phyloP scores from a whole-genome alignment of 2,888 invertebrate species.

The Thymelicus lineola region DNA sequence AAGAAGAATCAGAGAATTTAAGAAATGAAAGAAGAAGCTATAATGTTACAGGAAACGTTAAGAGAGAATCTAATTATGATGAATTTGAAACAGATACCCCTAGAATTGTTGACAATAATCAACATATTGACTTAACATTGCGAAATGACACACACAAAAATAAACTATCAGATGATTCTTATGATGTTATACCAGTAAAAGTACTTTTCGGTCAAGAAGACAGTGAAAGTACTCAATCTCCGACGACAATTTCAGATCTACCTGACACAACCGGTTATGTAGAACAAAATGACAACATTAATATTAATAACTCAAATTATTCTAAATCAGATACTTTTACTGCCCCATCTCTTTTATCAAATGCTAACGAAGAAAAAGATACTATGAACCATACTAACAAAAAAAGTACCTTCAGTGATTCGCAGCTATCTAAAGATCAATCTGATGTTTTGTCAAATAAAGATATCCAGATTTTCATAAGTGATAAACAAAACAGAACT shows the following conservation, averaged over 20 bases:
- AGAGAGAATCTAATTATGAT: background rate
- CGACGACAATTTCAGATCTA: background rate
- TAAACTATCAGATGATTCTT: constrained; percentile 17
- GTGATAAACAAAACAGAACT: background rate
- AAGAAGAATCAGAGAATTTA: constrained; percentile 59
- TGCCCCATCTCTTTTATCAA: background rate
- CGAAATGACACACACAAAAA: constrained; percentile 39
- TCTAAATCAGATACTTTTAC: background rate
- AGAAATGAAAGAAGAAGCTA: constrained; percentile 37
- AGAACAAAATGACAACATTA: background rate
- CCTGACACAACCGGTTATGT: background rate
- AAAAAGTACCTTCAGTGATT: background rate
- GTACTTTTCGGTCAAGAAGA: constrained; percentile 43
- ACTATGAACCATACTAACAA: background rate
- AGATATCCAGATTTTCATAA: background rate
- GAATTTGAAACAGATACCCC: constrained; percentile 37
- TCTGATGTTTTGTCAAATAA: background rate
- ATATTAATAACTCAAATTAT: background rate
- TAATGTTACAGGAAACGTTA: constrained; percentile 21
- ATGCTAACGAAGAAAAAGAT: background rate
- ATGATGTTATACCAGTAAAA: constrained; percentile 46
- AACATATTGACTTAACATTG: constrained; percentile 47
- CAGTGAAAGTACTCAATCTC: background rate
- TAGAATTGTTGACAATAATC: constrained; percentile 28
- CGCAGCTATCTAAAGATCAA: background rate